Conservation (phyloP, 2,888 invertebrate species). For the Fragum fragum region DNA sequence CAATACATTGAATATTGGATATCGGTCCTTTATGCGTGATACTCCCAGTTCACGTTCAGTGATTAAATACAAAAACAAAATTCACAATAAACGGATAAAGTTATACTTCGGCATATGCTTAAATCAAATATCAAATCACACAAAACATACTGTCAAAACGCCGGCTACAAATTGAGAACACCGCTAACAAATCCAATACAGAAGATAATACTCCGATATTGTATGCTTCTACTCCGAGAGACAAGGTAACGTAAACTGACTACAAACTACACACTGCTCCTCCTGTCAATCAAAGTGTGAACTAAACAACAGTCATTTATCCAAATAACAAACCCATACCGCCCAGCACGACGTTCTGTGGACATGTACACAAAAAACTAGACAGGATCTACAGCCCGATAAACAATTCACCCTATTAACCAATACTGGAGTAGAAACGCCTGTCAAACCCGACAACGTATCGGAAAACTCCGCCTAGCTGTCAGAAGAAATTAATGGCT, state of each 20-base stretch:
- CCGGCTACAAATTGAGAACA: slow-evolving; percentile 1
- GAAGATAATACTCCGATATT: slow-evolving; percentile 9
- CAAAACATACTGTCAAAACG: slow-evolving; percentile 9
- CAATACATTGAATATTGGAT: not conserved
- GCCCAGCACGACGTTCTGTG: slow-evolving; percentile 58
- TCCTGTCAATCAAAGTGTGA: slow-evolving; percentile 65
- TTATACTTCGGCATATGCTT: not conserved
- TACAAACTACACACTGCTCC: slow-evolving; percentile 49
- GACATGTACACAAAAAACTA: slow-evolving; percentile 51
- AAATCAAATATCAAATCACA: slow-evolving; percentile 14
- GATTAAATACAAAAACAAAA: not conserved
- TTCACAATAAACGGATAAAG: not conserved
- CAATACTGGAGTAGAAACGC: slow-evolving; percentile 48
- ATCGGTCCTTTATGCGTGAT: too few relatives aligned
- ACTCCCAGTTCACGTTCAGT: too few relatives aligned
- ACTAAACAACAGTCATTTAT: slow-evolving; percentile 69
- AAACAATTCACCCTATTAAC: slow-evolving; percentile 47
- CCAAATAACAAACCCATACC: slow-evolving; percentile 68
- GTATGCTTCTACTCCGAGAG: slow-evolving; percentile 43
- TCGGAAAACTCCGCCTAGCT: slow-evolving; percentile 52
- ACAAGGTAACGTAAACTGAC: slow-evolving; percentile 58
- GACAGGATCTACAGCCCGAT: slow-evolving; percentile 62
- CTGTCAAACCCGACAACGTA: slow-evolving; percentile 48
- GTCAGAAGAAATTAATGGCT: slow-evolving; percentile 69
- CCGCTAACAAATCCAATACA: not conserved